Evolutionary conservation across 2,797 vertebrate genomes (phyloP).

Genomic region (Characodon lateralis): DNA sequence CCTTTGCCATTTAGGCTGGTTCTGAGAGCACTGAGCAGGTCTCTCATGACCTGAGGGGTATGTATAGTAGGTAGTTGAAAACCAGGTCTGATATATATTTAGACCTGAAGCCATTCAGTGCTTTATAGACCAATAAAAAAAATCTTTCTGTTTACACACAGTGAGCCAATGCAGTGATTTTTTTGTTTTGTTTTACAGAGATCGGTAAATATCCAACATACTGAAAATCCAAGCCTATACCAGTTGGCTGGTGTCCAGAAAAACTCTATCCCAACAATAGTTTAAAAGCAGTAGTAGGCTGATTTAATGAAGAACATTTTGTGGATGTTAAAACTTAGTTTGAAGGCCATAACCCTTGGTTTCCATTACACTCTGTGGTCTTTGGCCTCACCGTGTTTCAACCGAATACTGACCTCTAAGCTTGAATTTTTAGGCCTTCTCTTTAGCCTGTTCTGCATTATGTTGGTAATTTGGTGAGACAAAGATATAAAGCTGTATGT

Average conservation of each 20-base stretch:
- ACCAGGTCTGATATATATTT: neutral
- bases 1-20: neutral
- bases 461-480: neutral
- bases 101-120: neutral
- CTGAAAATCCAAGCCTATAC: no score
- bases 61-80: neutral
- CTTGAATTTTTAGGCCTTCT: neutral
- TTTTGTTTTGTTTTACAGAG: no score
- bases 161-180: neutral
- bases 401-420: neutral
- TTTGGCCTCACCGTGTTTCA: neutral
- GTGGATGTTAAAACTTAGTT: no score
- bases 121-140: neutral
- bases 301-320: no score
- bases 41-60: neutral
- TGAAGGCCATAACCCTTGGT: no score
- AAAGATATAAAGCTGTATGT: neutral
- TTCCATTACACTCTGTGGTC: neutral
- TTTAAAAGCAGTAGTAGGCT: no score
- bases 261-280: no score
- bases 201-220: no score
- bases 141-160: neutral
- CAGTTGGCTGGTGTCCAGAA: no score
- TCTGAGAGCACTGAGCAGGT: neutral
- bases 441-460: neutral